Percentiles rank a stretch among this genome's conserved stretches.
Evolutionary conservation across 2,797 vertebrate species (phyloP).

Genomic region (Synanceia verrucosa): DNA sequence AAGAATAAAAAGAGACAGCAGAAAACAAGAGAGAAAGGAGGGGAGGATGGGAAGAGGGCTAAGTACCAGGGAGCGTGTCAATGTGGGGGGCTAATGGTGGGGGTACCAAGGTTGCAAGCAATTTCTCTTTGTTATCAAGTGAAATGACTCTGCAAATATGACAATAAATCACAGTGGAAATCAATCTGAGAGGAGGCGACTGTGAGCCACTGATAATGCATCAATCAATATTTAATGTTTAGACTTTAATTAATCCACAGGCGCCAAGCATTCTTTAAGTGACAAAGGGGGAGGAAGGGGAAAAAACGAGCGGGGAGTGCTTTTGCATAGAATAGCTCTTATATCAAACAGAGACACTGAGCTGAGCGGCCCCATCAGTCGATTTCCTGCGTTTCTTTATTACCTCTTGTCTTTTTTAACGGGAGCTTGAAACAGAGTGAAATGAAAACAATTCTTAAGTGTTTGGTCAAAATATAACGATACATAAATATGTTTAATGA

Average conservation of each 20-base stretch:
- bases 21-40: constrained; percentile 60
- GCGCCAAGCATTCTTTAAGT: constrained; percentile 97
- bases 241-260: constrained; percentile 99
- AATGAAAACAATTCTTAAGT: constrained; percentile 22
- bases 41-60: constrained; percentile 50
- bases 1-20: constrained; percentile 55
- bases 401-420: constrained; percentile 59
- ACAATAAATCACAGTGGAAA: constrained; percentile 99
- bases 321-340: constrained; percentile 95
- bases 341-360: constrained; percentile 86
- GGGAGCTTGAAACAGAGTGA: constrained; percentile 14
- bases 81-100: constrained; percentile 75
- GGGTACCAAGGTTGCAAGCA: constrained; percentile 84
- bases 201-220: constrained; percentile 99
- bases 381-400: constrained; percentile 68
- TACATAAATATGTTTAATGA: constrained; percentile 21
- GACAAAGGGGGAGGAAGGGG: constrained; percentile 85
- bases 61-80: constrained; percentile 66
- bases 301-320: constrained; percentile 82
- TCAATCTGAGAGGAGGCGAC: constrained; percentile 98
- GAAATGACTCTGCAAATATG: constrained; percentile 99
- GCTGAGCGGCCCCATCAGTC: constrained; percentile 73
- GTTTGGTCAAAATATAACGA: constrained; percentile 22
- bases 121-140: constrained; percentile 99
- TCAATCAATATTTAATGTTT: constrained; percentile 99